phyloP scores from a whole-genome alignment of 2,113 vertebrate species.

The Scolopax mira region DNA sequence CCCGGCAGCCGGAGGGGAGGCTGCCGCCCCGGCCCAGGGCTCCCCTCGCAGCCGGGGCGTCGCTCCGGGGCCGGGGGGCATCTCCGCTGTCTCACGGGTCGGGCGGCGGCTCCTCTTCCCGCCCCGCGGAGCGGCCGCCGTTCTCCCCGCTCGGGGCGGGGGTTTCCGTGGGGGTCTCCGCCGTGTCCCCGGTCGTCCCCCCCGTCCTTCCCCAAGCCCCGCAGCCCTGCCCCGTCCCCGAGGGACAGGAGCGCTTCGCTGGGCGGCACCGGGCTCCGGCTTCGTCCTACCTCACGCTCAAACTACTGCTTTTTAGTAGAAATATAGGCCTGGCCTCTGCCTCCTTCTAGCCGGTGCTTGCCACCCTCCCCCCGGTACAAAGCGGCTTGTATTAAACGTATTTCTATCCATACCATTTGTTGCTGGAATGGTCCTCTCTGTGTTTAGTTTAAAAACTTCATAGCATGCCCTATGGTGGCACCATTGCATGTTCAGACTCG shows the following conservation, averaged over 20 bases:
- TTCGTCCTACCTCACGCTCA: rapidly evolving
- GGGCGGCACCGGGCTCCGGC: neutral
- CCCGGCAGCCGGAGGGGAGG: neutral
- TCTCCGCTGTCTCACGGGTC: neutral
- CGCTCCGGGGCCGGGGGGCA: neutral
- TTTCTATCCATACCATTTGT: neutral
- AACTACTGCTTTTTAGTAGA: neutral
- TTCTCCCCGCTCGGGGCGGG: neutral
- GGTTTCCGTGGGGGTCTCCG: neutral
- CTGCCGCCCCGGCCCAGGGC: neutral
- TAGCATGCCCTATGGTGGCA: neutral
- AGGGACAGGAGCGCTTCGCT: neutral
- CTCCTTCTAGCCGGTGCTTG: too few relatives aligned
- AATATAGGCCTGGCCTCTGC: neutral
- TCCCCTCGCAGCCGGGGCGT: neutral
- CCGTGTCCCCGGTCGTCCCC: too few relatives aligned
- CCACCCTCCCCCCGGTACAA: neutral
- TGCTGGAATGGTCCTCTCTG: neutral
- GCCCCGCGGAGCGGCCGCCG: neutral
- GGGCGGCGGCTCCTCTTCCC: neutral
- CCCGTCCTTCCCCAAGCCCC: neutral
- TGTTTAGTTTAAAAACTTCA: neutral
- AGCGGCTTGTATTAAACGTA: rapidly evolving
- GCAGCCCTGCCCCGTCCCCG: neutral
- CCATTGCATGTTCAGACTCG: conserved; percentile 8